Conservation (phyloP, 1,140 invertebrate species). For the Yoshiicerus persimilis region DNA sequence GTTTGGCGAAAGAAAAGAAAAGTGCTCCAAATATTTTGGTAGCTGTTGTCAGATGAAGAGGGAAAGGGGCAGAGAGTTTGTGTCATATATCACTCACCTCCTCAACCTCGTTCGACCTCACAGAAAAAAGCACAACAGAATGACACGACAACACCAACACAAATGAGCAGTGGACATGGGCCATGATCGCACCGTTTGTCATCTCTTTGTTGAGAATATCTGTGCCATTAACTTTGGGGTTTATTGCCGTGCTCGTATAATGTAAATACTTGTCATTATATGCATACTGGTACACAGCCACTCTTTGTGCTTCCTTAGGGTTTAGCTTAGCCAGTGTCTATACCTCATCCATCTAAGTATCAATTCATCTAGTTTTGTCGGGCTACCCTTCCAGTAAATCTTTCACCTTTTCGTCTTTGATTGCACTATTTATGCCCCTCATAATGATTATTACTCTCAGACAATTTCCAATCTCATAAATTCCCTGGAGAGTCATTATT, state of each 20-base stretch:
- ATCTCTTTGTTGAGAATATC: constrained; percentile 28
- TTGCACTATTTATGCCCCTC: constrained; percentile 29
- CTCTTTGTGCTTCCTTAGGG: not conserved
- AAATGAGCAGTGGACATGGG: constrained; percentile 46
- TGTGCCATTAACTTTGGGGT: not conserved
- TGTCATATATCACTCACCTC: constrained; percentile 41
- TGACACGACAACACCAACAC: constrained; percentile 20
- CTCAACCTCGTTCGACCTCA: constrained; percentile 19
- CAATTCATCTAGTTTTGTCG: not conserved
- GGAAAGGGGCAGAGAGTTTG: constrained; percentile 9
- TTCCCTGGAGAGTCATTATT: not conserved
- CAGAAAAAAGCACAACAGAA: not conserved
- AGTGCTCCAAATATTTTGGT: constrained; percentile 44
- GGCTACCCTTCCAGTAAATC: constrained; percentile 7
- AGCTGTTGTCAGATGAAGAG: not conserved
- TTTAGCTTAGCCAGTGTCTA: not conserved
- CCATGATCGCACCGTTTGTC: constrained; percentile 46
- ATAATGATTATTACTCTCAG: constrained; percentile 15
- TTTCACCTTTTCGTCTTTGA: constrained; percentile 11
- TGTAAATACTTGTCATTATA: not conserved
- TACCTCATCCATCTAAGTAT: not conserved
- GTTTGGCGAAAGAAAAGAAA: not conserved
- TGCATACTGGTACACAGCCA: not conserved
- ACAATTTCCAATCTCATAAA: not conserved
- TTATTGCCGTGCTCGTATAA: not conserved